Conservation (phyloP, 2,797 vertebrate genomes). For the Schizothorax lantsangensis region DNA sequence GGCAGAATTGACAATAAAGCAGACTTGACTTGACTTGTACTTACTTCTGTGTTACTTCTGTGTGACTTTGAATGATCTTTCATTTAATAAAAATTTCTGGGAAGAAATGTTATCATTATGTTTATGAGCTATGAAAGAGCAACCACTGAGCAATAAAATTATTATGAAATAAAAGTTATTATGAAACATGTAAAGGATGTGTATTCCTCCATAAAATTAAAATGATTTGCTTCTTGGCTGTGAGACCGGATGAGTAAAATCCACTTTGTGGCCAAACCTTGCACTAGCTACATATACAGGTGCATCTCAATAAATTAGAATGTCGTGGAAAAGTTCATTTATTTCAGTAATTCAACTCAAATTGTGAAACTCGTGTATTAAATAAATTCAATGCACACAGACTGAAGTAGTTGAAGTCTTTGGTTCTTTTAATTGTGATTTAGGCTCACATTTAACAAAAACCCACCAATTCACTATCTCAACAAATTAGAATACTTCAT, state of each 20-base stretch:
- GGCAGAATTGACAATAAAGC: no score
- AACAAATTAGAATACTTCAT: no score
- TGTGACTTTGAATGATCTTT: background rate
- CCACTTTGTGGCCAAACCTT: background rate
- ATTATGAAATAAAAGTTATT: background rate
- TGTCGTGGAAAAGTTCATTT: no score
- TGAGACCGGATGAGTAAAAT: background rate
- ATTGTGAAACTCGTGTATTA: no score
- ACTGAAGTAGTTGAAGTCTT: no score
- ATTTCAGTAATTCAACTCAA: no score
- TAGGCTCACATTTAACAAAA: no score
- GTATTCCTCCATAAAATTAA: constrained; percentile 8
- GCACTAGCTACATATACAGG: background rate
- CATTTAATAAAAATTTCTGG: background rate
- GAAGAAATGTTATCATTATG: background rate
- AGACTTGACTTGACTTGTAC: no score
- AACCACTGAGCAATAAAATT: background rate
- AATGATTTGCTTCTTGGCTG: background rate
- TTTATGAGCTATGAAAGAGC: constrained; percentile 10
- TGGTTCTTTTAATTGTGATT: no score
- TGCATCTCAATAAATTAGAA: no score
- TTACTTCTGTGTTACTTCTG: constrained; percentile 52
- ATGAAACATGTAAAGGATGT: background rate
- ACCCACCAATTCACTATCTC: no score
- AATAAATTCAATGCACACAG: no score